Evolutionary conservation across 2,888 invertebrate genomes (phyloP).

Genomic region (Phrixothrix hirtus): DNA sequence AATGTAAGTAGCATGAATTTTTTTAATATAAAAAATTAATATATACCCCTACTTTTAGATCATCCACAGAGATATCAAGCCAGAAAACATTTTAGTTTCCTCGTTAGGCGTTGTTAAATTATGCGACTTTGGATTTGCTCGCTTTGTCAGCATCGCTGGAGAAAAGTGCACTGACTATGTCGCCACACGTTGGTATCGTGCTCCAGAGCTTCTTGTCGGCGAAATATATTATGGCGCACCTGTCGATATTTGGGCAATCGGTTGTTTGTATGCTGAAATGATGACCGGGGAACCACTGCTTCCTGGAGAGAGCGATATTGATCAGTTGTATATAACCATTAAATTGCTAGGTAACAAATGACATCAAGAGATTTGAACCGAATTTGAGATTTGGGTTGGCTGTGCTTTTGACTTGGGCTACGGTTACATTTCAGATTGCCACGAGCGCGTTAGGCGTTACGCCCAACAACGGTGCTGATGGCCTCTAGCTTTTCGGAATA

Average conservation of each 20-base stretch:
- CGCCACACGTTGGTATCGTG: conserved; percentile 87
- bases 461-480: too few relatives aligned
- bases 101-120: conserved; percentile 80
- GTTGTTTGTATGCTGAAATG: conserved; percentile 84
- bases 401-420: too few relatives aligned
- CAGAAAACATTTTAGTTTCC: conserved; percentile 85
- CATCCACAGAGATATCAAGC: conserved; percentile 87
- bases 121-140: conserved; percentile 90
- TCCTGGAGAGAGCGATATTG: conserved; percentile 88
- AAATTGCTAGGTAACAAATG: conserved; percentile 70
- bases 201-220: conserved; percentile 83
- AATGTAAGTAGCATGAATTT: conserved; percentile 66
- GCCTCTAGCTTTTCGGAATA: too few relatives aligned
- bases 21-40: too few relatives aligned
- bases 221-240: conserved; percentile 73
- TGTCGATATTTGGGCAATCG: conserved; percentile 88
- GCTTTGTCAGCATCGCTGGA: conserved; percentile 70
- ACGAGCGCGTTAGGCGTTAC: too few relatives aligned
- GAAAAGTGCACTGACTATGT: conserved; percentile 89
- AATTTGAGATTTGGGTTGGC: too few relatives aligned
- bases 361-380: too few relatives aligned
- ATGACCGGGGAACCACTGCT: conserved; percentile 84
- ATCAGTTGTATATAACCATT: conserved; percentile 82
- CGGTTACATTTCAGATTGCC: too few relatives aligned
- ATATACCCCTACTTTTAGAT: too few relatives aligned